Evolutionary conservation across 2,113 vertebrate species (phyloP).

Genomic region (Thermophis baileyi): DNA sequence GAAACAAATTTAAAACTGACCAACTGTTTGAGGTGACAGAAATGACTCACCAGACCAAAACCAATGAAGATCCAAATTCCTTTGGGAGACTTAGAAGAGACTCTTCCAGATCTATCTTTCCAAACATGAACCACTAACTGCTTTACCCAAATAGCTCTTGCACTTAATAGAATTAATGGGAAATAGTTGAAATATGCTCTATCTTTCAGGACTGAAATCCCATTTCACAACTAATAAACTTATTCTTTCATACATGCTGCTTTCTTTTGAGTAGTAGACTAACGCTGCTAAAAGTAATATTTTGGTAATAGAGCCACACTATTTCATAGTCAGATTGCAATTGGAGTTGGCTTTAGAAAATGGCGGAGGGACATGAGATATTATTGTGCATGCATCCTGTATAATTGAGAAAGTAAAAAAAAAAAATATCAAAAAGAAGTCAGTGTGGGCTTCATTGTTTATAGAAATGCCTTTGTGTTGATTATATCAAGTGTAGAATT

Average conservation of each 20-base stretch:
- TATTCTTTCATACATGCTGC: neutral
- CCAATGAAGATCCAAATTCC: neutral
- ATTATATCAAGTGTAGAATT: neutral
- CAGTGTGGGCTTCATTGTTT: neutral
- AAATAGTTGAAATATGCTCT: constrained; percentile 21
- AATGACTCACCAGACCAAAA: neutral
- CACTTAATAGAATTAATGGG: constrained; percentile 17
- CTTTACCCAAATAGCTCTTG: neutral
- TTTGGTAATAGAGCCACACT: neutral
- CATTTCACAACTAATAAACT: constrained; percentile 34
- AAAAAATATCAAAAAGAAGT: neutral
- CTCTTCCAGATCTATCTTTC: neutral
- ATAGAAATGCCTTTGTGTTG: neutral
- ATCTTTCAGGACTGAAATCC: constrained; percentile 12
- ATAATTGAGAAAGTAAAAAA: neutral
- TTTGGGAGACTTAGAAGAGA: neutral
- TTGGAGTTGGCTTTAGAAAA: neutral
- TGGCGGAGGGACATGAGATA: neutral
- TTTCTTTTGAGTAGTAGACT: neutral
- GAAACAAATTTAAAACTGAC: neutral
- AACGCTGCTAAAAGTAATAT: constrained; percentile 1
- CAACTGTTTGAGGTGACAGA: neutral
- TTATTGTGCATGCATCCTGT: neutral
- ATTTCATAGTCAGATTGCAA: neutral
- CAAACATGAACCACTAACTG: constrained; percentile 8